Evolutionary conservation across 2,888 invertebrate species (phyloP).

Genomic region (Macaria liturata): DNA sequence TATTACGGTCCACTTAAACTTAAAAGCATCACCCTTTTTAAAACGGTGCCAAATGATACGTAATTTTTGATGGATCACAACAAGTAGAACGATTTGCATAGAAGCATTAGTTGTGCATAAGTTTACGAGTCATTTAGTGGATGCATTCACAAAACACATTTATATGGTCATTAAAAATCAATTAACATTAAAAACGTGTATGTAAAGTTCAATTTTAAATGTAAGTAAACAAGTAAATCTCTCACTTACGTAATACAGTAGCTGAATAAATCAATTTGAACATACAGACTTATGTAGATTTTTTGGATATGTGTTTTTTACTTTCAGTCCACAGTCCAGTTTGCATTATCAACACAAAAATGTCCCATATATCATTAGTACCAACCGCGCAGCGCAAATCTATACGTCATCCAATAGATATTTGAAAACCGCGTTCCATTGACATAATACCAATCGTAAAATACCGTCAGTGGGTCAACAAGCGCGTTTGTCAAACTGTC

Average conservation of each 20-base stretch:
- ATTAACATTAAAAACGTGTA: not conserved
- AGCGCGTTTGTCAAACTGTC: slow-evolving; percentile 47
- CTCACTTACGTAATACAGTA: too few relatives aligned
- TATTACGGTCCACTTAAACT: too few relatives aligned
- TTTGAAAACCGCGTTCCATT: slow-evolving; percentile 15
- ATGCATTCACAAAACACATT: not conserved
- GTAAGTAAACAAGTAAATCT: too few relatives aligned
- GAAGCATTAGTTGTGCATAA: slow-evolving; percentile 30
- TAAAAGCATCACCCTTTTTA: too few relatives aligned
- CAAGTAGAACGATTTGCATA: slow-evolving; percentile 43
- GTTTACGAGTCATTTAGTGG: slow-evolving; percentile 32
- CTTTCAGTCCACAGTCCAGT: too few relatives aligned
- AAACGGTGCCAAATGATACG: slow-evolving; percentile 34
- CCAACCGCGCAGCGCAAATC: slow-evolving; percentile 6
- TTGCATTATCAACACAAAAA: not conserved
- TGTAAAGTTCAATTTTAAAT: too few relatives aligned
- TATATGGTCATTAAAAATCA: slow-evolving; percentile 1
- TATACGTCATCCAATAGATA: slow-evolving; percentile 12
- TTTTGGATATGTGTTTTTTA: too few relatives aligned
- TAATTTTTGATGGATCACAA: slow-evolving; percentile 42
- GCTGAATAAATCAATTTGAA: too few relatives aligned
- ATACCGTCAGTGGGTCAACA: slow-evolving; percentile 26
- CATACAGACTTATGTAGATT: too few relatives aligned
- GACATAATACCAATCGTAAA: slow-evolving; percentile 16
- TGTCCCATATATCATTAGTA: slow-evolving; percentile 2